Evolutionary conservation across 2,113 vertebrate genomes (phyloP), one percentile per base, ranked within the genome.

Genomic region (Morone chrysops): DNA sequence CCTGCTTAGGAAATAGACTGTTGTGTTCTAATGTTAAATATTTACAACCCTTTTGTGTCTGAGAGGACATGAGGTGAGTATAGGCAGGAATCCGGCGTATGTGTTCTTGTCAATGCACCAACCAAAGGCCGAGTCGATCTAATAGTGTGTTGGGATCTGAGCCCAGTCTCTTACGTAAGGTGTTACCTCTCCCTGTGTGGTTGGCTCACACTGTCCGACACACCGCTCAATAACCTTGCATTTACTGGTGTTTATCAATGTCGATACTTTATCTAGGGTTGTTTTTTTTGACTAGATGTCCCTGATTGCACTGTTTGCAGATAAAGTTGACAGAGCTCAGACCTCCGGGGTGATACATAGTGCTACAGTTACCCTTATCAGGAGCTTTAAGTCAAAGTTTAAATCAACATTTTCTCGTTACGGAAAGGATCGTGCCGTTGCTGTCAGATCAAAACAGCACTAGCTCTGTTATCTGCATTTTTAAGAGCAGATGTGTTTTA

Each of bases 1-100:
- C 60, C 63, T 41, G 31, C 47, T 57, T 56, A 22, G 54, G 67
- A 31, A 31, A 31, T 31, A 31, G 31, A 79, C 51, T 76, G 75
- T 80, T 81, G 77, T 79, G 68, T 80, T 86, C 41, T 82, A 61
- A 74, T 85, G 54, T 60, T 86, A 86, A 87, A 89, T 90, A 92
- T 87, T 89, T 89, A 88, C 79, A 82, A 60, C 40, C 54, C 56
- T 53, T 83, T 83, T 85, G 67, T 75, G 57, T 62, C 71, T 80
- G 71, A 76, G 67, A 83, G 77, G 62, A 69, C 77, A 56, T 59
- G 5, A 70, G 45, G 62, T 80, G 68, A 86, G 70, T 51, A 78
- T 45, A 82, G 61, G 36, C 63, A 62, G 57, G 63, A 87, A 70
- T 82, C 62, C 56, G 63, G 47, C 73, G 70, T 66, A 50, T 66